phyloP scores from a whole-genome alignment of 2,797 vertebrate genomes.

The Oreortyx pictus region DNA sequence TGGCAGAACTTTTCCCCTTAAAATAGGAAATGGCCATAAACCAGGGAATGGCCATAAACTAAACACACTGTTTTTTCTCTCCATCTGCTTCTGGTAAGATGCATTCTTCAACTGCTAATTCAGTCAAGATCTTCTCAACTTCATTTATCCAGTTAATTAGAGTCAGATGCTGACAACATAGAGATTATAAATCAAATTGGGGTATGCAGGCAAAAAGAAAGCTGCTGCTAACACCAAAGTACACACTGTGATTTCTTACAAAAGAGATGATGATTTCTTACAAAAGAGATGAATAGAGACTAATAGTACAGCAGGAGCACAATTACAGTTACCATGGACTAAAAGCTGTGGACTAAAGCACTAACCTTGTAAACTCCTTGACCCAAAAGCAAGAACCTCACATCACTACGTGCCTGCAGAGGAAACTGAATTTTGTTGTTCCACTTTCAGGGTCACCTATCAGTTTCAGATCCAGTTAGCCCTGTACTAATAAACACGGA shows the following conservation, averaged over 20 bases:
- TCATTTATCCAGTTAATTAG: conserved; percentile 84
- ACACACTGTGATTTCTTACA: conserved; percentile 59
- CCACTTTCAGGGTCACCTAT: neutral
- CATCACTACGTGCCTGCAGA: neutral
- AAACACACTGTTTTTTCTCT: conserved; percentile 73
- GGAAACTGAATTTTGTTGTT: neutral
- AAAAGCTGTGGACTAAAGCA: neutral
- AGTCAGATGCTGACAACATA: conserved; percentile 80
- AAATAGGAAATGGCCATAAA: conserved; percentile 81
- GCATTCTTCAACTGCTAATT: conserved; percentile 79
- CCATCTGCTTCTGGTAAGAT: conserved; percentile 83
- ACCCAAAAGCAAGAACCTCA: neutral
- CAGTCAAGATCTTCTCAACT: conserved; percentile 78
- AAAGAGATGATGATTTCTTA: conserved; percentile 54
- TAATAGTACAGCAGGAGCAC: neutral
- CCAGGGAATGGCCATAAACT: conserved; percentile 65
- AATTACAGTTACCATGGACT: neutral
- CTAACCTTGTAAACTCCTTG: neutral
- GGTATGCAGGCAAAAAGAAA: conserved; percentile 68
- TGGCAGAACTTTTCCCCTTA: conserved; percentile 76
- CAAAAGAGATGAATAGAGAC: neutral
- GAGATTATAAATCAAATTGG: conserved; percentile 77
- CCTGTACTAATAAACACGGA: neutral
- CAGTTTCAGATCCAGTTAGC: neutral
- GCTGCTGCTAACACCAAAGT: conserved; percentile 48